Percentiles rank a stretch among this genome's conserved stretches.
These are phyloP conservation scores for Streptopelia turtur DNA, from an alignment of 2,797 vertebrate species.

Conservation along the genomic window DNA sequence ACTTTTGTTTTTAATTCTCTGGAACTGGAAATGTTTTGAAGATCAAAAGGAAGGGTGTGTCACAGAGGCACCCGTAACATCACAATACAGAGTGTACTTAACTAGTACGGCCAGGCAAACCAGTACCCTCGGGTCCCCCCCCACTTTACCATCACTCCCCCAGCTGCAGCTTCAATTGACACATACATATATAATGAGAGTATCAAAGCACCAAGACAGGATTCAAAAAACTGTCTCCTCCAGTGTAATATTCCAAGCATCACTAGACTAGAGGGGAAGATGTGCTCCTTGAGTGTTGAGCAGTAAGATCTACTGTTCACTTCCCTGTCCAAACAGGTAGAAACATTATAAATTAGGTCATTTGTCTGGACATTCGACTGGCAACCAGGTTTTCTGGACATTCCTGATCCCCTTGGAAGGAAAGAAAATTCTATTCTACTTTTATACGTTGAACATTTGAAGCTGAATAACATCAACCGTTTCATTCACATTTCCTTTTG, in stretches of 20 bases:
- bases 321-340: neutral
- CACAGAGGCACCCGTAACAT: accelerated
- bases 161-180: neutral
- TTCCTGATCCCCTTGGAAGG: neutral
- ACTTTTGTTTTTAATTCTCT: neutral
- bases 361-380: neutral
- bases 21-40: neutral
- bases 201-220: neutral
- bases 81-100: accelerated
- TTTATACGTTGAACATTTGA: neutral
- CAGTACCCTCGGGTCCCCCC: neutral
- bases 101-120: neutral
- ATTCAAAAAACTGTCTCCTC: neutral
- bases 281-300: neutral
- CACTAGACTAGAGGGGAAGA: neutral
- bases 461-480: neutral
- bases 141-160: neutral
- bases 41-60: neutral
- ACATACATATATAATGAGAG: neutral
- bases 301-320: neutral
- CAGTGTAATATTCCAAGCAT: neutral
- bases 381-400: neutral
- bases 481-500: neutral
- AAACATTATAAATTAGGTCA: accelerated
- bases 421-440: neutral